These are phyloP conservation scores for Hybos culiciformis DNA, from an alignment of 2,888 invertebrate genomes.

Conservation along the genomic window DNA sequence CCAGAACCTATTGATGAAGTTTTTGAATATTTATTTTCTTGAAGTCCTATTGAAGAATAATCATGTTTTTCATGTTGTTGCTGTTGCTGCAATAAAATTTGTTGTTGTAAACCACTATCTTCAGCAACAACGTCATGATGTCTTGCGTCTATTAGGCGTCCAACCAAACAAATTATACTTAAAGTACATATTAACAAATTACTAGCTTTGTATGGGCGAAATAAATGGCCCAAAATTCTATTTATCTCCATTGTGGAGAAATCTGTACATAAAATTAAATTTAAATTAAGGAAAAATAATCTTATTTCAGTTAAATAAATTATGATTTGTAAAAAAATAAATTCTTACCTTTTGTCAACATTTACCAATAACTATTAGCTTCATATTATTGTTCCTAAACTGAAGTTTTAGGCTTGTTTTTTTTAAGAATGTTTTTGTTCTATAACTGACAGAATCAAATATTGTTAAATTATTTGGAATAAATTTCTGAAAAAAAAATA, in stretches of 20 bases:
- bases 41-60: slow-evolving; percentile 5
- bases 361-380: slow-evolving; percentile 10
- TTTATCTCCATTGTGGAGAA: slow-evolving; percentile 17
- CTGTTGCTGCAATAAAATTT: neutral
- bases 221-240: slow-evolving; percentile 10
- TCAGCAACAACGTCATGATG: slow-evolving; percentile 10
- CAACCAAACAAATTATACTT: slow-evolving; percentile 14
- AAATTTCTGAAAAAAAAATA: too few relatives aligned
- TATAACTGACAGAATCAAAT: too few relatives aligned
- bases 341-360: slow-evolving; percentile 14
- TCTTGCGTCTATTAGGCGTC: slow-evolving; percentile 12
- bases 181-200: slow-evolving; percentile 14
- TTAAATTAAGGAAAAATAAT: neutral
- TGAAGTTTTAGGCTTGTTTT: neutral
- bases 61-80: slow-evolving; percentile 5
- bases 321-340: too few relatives aligned
- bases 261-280: slow-evolving; percentile 9
- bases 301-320: neutral
- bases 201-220: slow-evolving; percentile 13
- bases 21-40: slow-evolving; percentile 7
- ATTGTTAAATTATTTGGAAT: too few relatives aligned
- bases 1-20: slow-evolving; percentile 3
- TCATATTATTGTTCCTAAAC: slow-evolving; percentile 12
- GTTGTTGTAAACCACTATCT: neutral
- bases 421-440: too few relatives aligned